Base-by-base conservation (phyloP, 2,113 vertebrate species). In the Hippocampus barbouri region DNA sequence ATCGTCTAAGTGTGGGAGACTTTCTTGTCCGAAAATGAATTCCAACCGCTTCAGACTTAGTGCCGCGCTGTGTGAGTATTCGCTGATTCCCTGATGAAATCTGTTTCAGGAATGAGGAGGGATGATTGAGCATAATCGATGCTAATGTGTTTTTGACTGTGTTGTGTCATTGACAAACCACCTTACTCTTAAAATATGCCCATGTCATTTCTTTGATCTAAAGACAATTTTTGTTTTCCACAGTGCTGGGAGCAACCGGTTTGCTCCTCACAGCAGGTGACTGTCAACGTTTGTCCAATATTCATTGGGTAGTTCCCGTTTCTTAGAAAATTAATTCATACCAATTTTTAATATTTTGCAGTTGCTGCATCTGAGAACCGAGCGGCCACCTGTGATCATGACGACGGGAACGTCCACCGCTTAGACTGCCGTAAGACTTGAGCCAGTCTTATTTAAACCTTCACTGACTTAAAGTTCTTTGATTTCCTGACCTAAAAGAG, bases 401-500 rank as follows among this genome's bases (percentile, higher is more conserved):
- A 30, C 2, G 8, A 15, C 3, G n/a, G 12, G 0, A 0, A 11
- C 4, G 67, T 79, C 10, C 83, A 85, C 8, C 72, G 51, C 8
- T 61, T 85, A 25, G 71, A 47, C 68, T 82, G 79, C 60, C 74
- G 81, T 84, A 73, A 8, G 77, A 56, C 23, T 66, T 21, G 4
- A n/a, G 51, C 15, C 49, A 20, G 5, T 20, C 6, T 53, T 16
- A 14, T 12, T 14, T 15, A 49, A 49, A 47, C 12, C 47, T 5
- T 18, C 47, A 49, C 47, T 49, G 47, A 51, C 16, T 51, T 51
- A 51, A 38, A 51, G 3, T 20, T 51, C 20, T 38, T 5, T 6
- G 34, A 38, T 38, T 38, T 6, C 5, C 34, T 38, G 34, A 38
- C 7, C 34, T 38, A 38, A 34, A 47, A 47, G 45, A 15, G 12